phyloP scores from a whole-genome alignment of 2,888 invertebrate genomes.

The Nysson spinosus region DNA sequence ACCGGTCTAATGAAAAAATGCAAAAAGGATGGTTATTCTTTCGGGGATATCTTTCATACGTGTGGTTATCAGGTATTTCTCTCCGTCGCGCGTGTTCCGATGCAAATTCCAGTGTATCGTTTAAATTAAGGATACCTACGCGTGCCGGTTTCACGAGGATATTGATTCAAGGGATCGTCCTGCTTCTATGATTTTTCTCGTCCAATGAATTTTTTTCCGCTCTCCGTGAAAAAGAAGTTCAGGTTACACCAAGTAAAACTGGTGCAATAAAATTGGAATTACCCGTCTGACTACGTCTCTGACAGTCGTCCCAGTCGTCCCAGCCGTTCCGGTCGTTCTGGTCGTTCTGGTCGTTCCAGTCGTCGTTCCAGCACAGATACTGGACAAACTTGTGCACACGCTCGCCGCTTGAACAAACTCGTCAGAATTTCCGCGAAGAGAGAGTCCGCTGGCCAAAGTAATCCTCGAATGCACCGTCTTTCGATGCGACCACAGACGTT shows the following conservation, averaged over 20 bases:
- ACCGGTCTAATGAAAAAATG: slow-evolving; percentile 31
- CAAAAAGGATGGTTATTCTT: slow-evolving; percentile 17
- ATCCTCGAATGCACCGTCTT: slow-evolving; percentile 30
- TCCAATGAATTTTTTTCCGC: neutral
- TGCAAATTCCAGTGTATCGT: slow-evolving; percentile 29
- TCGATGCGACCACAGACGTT: slow-evolving; percentile 9
- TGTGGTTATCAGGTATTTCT: too few species aligned
- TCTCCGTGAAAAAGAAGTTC: neutral
- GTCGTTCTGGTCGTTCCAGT: too few species aligned
- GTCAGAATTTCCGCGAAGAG: slow-evolving; percentile 23
- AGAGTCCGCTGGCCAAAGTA: slow-evolving; percentile 21
- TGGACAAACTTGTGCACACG: slow-evolving; percentile 15
- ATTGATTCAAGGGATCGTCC: slow-evolving; percentile 2
- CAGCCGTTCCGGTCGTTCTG: too few species aligned
- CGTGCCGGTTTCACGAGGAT: slow-evolving; percentile 22
- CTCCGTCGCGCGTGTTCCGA: slow-evolving; percentile 6
- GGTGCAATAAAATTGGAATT: slow-evolving; percentile 7
- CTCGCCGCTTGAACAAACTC: slow-evolving; percentile 8
- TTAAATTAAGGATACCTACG: slow-evolving; percentile 27
- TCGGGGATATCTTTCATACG: slow-evolving; percentile 3
- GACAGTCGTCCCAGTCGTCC: neutral
- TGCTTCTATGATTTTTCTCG: slow-evolving; percentile 5
- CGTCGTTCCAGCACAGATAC: slow-evolving; percentile 9
- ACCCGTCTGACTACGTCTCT: slow-evolving; percentile 8
- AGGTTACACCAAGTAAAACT: neutral